Evolutionary conservation across 2,888 invertebrate genomes (phyloP).

Genomic region (Limnephilus lunatus): DNA sequence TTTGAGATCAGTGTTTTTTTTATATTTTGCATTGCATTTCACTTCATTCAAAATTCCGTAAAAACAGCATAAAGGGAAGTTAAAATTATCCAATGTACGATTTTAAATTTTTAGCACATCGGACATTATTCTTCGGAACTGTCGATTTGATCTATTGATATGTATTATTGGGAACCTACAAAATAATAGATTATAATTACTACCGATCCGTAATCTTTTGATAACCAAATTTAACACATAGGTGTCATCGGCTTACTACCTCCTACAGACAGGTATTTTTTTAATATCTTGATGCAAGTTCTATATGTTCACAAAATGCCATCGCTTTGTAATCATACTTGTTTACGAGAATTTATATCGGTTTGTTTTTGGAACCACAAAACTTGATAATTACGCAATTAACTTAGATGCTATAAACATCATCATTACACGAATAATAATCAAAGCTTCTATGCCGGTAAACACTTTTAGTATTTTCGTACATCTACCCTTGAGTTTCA

Average conservation of each 20-base stretch:
- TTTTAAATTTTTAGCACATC: no score
- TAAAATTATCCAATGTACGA: no score
- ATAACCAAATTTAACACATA: neutral
- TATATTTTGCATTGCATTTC: no score
- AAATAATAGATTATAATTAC: no score
- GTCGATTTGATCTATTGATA: no score
- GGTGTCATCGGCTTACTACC: neutral
- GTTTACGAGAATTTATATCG: neutral
- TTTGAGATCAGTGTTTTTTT: no score
- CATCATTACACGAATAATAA: neutral
- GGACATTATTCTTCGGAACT: no score
- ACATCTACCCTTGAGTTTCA: neutral
- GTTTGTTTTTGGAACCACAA: neutral
- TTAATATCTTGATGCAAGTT: neutral
- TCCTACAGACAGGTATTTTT: neutral
- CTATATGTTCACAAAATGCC: neutral
- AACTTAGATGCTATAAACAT: neutral
- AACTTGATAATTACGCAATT: neutral
- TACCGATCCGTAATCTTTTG: no score
- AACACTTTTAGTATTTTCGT: neutral
- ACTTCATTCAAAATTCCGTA: no score
- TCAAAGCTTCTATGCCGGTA: neutral
- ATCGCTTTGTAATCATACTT: neutral
- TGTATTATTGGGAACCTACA: no score
- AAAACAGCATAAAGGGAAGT: no score